Evolutionary conservation across 2,797 vertebrate genomes (phyloP).

Genomic region (Pygocentrus nattereri): DNA sequence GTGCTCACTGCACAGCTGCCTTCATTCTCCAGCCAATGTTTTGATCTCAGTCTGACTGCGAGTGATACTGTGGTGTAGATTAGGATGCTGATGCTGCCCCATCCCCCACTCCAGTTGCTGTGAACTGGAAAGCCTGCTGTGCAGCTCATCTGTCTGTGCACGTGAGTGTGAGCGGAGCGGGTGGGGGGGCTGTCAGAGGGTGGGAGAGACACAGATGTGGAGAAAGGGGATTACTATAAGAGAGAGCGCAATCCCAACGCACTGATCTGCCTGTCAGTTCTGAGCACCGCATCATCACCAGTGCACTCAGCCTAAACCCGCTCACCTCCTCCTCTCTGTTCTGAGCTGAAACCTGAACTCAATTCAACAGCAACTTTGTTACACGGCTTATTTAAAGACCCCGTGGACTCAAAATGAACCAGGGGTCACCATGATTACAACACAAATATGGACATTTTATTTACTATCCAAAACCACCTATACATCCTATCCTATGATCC

Average conservation of each 20-base stretch:
- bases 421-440: too few relatives aligned
- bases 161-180: background rate
- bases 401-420: too few relatives aligned
- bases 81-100: background rate
- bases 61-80: background rate
- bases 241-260: background rate
- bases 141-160: background rate
- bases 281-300: background rate
- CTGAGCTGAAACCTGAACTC: too few relatives aligned
- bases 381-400: too few relatives aligned
- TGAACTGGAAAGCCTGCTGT: slow-evolving; percentile 5
- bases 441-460: too few relatives aligned
- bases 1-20: background rate
- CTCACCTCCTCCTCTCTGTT: background rate
- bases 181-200: background rate
- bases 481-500: too few relatives aligned
- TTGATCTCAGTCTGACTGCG: background rate
- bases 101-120: background rate
- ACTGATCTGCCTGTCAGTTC: background rate
- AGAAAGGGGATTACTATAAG: too few relatives aligned
- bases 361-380: too few relatives aligned
- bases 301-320: background rate
- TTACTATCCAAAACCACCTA: too few relatives aligned
- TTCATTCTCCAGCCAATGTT: background rate
- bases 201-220: too few relatives aligned